Percentiles rank a stretch among this genome's conserved stretches.
These are phyloP conservation scores for Otis tarda DNA, from an alignment of 2,113 vertebrate species.

Conservation along the genomic window DNA sequence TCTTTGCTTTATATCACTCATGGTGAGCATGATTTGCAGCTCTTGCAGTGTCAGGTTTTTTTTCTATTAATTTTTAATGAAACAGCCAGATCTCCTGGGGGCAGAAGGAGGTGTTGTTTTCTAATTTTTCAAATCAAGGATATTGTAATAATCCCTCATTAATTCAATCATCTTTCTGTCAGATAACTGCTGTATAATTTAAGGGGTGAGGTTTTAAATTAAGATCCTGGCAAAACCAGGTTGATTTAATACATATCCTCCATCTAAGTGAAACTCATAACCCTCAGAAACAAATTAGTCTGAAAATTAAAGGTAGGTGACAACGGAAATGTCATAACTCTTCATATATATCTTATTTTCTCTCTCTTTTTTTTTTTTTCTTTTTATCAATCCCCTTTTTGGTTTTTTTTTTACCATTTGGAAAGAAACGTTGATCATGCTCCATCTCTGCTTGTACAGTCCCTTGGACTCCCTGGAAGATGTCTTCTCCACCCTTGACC, in stretches of 20 bases:
- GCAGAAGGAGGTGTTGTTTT: slow-evolving; percentile 49
- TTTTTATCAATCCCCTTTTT: not conserved
- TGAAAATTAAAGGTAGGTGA: not conserved
- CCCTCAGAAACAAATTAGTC: not conserved
- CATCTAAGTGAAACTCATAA: not conserved
- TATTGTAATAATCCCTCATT: slow-evolving; percentile 60
- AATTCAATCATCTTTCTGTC: slow-evolving; percentile 61
- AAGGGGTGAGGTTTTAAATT: slow-evolving; percentile 10
- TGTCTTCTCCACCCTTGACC: not conserved
- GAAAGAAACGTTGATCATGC: not conserved
- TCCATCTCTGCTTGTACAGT: not conserved
- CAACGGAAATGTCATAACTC: not conserved
- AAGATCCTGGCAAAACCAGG: not conserved
- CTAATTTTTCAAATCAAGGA: slow-evolving; percentile 64
- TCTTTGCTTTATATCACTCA: slow-evolving; percentile 33
- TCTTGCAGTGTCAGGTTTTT: slow-evolving; percentile 25
- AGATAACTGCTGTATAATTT: slow-evolving; percentile 10
- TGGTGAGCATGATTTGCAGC: slow-evolving; percentile 38
- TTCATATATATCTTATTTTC: not conserved
- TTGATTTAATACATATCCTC: not conserved
- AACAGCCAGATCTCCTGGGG: slow-evolving; percentile 43
- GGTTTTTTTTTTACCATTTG: not conserved
- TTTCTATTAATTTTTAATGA: slow-evolving; percentile 70
- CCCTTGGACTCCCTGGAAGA: not conserved
- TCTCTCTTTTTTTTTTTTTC: too few species aligned